Evolutionary conservation across 1,140 invertebrate species (phyloP).

Genomic region (Hylaeus volcanicus): DNA sequence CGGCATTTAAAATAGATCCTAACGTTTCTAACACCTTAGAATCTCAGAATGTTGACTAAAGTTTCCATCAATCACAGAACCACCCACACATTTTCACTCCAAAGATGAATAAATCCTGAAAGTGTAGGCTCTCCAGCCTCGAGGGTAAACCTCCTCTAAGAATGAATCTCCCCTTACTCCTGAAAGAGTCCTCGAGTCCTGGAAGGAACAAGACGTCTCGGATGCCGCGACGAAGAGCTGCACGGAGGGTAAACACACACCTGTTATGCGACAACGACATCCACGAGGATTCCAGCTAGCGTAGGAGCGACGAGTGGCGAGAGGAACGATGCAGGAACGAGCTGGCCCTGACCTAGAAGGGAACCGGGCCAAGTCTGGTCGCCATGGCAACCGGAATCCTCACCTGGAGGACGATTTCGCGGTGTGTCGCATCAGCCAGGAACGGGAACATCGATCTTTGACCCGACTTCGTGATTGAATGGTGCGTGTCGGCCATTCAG

Average conservation of each 20-base stretch:
- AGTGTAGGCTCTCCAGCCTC: no score
- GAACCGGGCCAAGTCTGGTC: conserved; percentile 56
- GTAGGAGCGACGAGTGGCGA: not conserved
- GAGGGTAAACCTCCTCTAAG: no score
- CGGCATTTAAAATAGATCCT: no score
- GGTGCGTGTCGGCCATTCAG: conserved; percentile 43
- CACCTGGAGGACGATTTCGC: conserved; percentile 64
- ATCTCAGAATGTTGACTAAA: no score
- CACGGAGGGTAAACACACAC: conserved; percentile 29
- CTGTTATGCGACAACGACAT: conserved; percentile 33
- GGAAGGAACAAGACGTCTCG: no score
- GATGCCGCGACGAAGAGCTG: not conserved
- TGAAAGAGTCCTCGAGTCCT: no score
- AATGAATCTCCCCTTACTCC: no score
- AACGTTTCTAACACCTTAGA: no score
- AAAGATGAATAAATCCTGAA: no score
- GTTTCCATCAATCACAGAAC: no score
- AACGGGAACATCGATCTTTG: conserved; percentile 57
- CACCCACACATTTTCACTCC: no score
- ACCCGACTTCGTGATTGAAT: conserved; percentile 45
- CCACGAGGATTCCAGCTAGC: not conserved
- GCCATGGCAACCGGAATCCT: conserved; percentile 62
- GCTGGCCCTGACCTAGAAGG: conserved; percentile 34
- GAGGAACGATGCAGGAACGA: conserved; percentile 1
- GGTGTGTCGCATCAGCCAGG: conserved; percentile 30